Base-by-base conservation (phyloP, 2,113 vertebrate species). In the Paracanthobrama guichenoti region DNA sequence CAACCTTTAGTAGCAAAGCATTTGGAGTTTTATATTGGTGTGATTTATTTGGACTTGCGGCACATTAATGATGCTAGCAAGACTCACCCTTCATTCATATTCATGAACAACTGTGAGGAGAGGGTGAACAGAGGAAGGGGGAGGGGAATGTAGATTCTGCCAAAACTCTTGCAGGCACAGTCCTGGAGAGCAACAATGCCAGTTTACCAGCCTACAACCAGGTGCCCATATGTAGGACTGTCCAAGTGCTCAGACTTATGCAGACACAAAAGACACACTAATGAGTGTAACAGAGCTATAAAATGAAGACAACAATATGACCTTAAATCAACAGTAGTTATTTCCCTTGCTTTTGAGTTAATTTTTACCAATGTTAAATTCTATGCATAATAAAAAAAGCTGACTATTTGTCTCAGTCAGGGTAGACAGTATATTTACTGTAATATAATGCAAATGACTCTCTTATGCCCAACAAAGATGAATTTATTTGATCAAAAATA, bases 81-180 rank as follows among this genome's bases (percentile, higher is more conserved):
- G 89, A 89, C 87, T 88, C 85, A 89, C 90, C 89, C 90, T 86
- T 35, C 85, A 94, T 95, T 91, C 92, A 95, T 94, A 95, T 95
- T 94, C 94, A 95, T 94, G 93, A 94, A 94, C 94, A 94, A 94
- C 93, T 95, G 94, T 93, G 93, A 92, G 88, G 89, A 88, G 89
- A 91, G 90, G 90, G 88, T 86, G 79, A 86, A 89, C 80, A 85
- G 86, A 81, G 83, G 81, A 84, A 84, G 84, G 88, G 75, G 78
- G 50, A 55, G 80, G 86, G 82, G 79, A 85, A 83, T 80, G 66
- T 55, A 14, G 76, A 72, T 85, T 87, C 88, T 84, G 89, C 93
- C 90, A 93, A 92, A 93, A 91, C 84, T 92, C 91, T 92, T 89
- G 84, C 22, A 82, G 86, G 90, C 88, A 90, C 86, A 90, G 82